Base-by-base conservation (phyloP, 2,888 invertebrate species). In the Petrolisthes cinctipes region DNA sequence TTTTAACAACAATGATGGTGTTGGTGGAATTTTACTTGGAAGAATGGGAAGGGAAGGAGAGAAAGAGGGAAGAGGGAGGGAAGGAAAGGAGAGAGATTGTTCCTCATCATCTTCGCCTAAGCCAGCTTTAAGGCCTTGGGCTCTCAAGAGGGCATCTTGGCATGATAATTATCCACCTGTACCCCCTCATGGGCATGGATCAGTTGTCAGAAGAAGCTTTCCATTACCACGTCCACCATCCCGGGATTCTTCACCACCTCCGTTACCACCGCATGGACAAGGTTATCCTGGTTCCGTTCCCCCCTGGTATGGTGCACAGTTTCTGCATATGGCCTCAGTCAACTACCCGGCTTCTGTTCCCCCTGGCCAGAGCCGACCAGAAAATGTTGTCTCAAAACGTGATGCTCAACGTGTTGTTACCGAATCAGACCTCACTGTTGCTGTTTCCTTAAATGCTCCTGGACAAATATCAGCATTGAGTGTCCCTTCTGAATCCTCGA, bases 281-380 rank as follows among this genome's bases (percentile, higher is more conserved):
- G 87, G 80, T 14, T 90, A 90, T 73, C 90, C 90, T 5, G 90
- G 90, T 7, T 90, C 90, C 0, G 89, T 90, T 79, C 90, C 90
- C 20, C 86, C 86, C 23, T 90, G 90, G 90, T 90, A 90, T 57
- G 90, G 90, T 20, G 85, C 87, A 4, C 90, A 90, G 82, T 85
- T 89, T 66, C 37, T 37, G 37, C 85, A 84, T 23, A 78, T 75
- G 37, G 17, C 88, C 7, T 80, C 73, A 6, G 53, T 79, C 57
- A 76, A 87, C n/a, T 90, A 90, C 78, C 90, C 90, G 23, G 86
- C 86, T 57, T 90, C 90, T 4, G 90, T 90, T 5, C 90, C 90
- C 5, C 85, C 84, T 4, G 86, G 90, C 14, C 90, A 90, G 85
- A n/a, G 82, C 20, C 82, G 89, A 5, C 90, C 89, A 14, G 66